Evolutionary conservation across 2,797 vertebrate species (phyloP).

Genomic region (Aldrovandia affinis): DNA sequence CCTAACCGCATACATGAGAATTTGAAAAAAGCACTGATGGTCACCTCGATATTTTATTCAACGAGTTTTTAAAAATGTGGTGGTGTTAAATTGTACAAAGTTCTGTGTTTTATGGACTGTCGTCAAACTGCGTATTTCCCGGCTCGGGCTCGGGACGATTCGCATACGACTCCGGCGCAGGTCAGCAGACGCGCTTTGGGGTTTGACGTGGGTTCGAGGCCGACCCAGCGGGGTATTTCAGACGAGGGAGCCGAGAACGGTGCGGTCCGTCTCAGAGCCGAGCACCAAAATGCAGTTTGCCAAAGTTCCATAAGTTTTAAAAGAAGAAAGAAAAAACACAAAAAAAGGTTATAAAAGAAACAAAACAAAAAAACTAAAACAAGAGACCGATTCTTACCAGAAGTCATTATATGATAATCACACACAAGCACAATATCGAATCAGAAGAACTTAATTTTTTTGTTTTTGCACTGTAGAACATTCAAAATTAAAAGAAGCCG

Average conservation of each 20-base stretch:
- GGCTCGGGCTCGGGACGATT: background rate
- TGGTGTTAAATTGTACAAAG: conserved; percentile 34
- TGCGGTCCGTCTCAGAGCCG: background rate
- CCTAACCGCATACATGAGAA: conserved; percentile 64
- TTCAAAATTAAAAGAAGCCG: background rate
- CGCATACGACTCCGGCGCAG: conserved; percentile 6
- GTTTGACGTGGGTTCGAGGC: background rate
- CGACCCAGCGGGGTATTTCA: background rate
- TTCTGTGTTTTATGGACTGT: conserved; percentile 4
- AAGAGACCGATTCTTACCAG: background rate
- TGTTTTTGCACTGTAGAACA: conserved; percentile 5
- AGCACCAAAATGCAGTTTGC: background rate
- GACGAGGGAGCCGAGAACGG: background rate
- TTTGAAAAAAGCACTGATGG: conserved; percentile 74
- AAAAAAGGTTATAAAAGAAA: too few species aligned
- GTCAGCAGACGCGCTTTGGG: conserved; percentile 13
- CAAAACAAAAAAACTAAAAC: background rate
- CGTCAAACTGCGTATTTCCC: conserved; percentile 14
- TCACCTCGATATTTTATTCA: conserved; percentile 72
- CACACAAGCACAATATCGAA: conserved; percentile 28
- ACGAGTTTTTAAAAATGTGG: conserved; percentile 33
- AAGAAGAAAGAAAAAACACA: background rate
- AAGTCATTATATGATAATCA: background rate
- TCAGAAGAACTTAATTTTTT: background rate
- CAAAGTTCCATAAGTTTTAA: background rate